Base-by-base conservation (phyloP, 2,113 vertebrate genomes). In the Indri indri region DNA sequence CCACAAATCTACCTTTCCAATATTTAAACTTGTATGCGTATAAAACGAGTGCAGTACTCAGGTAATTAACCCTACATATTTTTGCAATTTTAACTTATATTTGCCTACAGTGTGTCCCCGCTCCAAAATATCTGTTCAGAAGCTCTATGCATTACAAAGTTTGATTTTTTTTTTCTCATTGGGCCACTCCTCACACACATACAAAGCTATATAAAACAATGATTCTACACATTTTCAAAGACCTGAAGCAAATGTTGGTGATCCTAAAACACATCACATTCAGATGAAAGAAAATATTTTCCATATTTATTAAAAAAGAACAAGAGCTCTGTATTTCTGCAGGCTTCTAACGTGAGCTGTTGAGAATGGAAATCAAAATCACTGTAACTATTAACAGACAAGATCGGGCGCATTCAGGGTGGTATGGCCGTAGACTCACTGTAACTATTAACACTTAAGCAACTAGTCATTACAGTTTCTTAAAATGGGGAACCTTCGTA, bases 291-390 rank as follows among this genome's bases (percentile, higher is more conserved):
- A 76, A 96, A 88, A 91, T 17, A 37, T 45, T 79, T 74, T 89
- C 57, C 37, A 2, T 79, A n/a, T 89, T 83, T 68, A 77, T 95
- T 59, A 40, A 82, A 96, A 89, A 45, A 20, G 30, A 12, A 90
- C 37, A 61, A 30, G 42, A 80, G 20, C 30, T 81, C 83, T 57
- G 0, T 89, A 50, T 54, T 89, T 95, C 90, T 93, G 91, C 22
- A 73, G 23, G 27, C n/a, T 94, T 88, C 70, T 34, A 68, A 61
- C 6, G 42, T 68, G 66, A 96, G 20, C 76, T 66, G 22, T 20
- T 85, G 30, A 92, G 73, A 94, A 91, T 70, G 20, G 52, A 88
- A 95, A 89, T 94, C 25, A 93, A 82, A 91, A 77, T 94, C 68
- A 70, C 20, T 57, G 40, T 27, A 90, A 95, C 30, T 42, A 42